These are phyloP conservation scores for Cydia splendana DNA, from an alignment of 1,140 invertebrate species.

Conservation along the genomic window DNA sequence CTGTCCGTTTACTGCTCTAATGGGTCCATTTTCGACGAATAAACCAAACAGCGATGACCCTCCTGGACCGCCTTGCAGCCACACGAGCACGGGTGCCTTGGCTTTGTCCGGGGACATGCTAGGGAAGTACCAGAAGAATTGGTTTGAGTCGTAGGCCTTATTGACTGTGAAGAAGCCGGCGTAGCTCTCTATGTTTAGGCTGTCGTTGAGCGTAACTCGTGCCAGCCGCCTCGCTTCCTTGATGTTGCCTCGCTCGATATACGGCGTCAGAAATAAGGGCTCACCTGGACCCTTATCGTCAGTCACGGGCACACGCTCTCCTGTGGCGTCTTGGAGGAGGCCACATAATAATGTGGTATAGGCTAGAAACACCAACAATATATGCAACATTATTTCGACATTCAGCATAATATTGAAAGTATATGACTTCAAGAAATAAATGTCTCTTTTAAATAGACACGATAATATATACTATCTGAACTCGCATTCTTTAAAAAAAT, in stretches of 20 bases:
- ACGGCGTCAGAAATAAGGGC: conserved; percentile 82
- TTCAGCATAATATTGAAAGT: not conserved
- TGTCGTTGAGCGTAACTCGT: conserved; percentile 34
- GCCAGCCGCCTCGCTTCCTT: conserved; percentile 40
- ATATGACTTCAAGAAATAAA: not conserved
- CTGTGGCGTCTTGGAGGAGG: not conserved
- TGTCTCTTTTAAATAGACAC: not conserved
- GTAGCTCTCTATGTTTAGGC: conserved; percentile 56
- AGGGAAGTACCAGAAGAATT: conserved; percentile 88
- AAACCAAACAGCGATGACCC: conserved; percentile 87
- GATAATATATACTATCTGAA: not conserved
- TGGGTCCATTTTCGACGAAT: conserved; percentile 88
- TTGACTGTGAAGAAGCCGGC: conserved; percentile 86
- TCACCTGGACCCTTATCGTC: not conserved
- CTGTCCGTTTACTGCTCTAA: not conserved
- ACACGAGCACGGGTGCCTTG: conserved; percentile 82
- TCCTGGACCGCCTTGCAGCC: conserved; percentile 88
- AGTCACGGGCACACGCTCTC: not conserved
- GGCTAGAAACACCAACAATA: not conserved
- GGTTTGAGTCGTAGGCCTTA: conserved; percentile 81
- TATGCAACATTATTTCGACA: not conserved
- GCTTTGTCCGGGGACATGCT: conserved; percentile 57
- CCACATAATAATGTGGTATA: not conserved
- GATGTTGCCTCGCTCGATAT: conserved; percentile 77
- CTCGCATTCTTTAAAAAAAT: not conserved